Base-by-base conservation (phyloP, 2,888 invertebrate species). In the Saturnia pavonia region DNA sequence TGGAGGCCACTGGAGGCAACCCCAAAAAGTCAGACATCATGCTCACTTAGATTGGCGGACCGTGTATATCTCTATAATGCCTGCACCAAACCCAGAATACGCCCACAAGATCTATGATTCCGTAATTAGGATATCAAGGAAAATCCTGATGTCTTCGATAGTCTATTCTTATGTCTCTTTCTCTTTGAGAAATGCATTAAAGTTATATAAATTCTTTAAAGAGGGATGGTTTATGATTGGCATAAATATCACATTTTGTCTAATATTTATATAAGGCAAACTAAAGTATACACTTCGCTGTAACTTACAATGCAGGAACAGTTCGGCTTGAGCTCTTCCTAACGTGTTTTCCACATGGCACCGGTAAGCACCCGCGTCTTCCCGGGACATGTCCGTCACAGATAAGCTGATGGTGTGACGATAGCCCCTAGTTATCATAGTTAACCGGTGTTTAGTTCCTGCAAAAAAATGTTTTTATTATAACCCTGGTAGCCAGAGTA, bases 281-380 rank as follows among this genome's bases (percentile, higher is more conserved):
- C n/a, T n/a, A n/a, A n/a, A 6, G 2, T 34, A 34, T 34, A 34
- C 34, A 34, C 6, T 3, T n/a, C n/a, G n/a, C n/a, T 42, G 40
- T 67, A 73, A 94, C 96, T 95, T 87, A 96, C 96, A 91, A 81
- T 96, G 96, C 70, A 96, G 85, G 81, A 95, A 95, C 73, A 96
- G 94, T 73, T 95, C 95, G 1, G 96, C 96, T 77, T 96, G 96
- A 0, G 96, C 96, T 71, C 95, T 94, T 3, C 96, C 96, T 1
- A 95, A 88, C 0, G 92, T 94, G 82, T 96, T 96, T 80, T 96
- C 96, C 0, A 95, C 95, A 69, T 96, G 94, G 80, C 96, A 96
- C 74, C 95, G 94, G 87, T 96, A 96, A 0, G 95, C 94, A 48
- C 96, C 96, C n/a, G 95, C 96, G 84, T 96, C 96, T 42, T 90